Base-by-base conservation (phyloP, 2,888 invertebrate genomes). In the Scaptomyza tumidula region DNA sequence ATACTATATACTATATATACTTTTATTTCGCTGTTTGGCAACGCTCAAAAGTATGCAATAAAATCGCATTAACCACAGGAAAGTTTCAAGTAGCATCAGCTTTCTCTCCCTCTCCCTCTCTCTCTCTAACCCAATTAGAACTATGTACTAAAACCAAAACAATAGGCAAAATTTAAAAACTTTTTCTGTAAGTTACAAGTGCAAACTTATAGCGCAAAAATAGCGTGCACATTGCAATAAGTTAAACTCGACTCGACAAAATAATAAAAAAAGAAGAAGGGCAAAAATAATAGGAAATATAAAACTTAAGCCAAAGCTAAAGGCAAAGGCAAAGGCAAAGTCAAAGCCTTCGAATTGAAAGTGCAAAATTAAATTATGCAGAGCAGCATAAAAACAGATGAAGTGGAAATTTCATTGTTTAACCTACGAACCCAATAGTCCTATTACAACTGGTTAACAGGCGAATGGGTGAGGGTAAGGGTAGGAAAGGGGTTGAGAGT, bases 361-460 rank as follows among this genome's bases (percentile, higher is more conserved):
- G 80, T 88, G 79, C 74, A 84, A 80, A 84, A 84, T 88, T 70
- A 81, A 85, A 86, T 86, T 88, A 88, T 88, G 85, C 85, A 86
- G 78, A 81, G 82, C 80, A 83, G 88, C 86, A 88, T 86, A 86
- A 85, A 88, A 86, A 59, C 83, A 88, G 84, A 88, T 85, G 84
- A 85, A 88, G 86, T 88, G 88, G 86, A 85, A 85, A 85, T 88
- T 84, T 82, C 87, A 87, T 87, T 83, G 83, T 82, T 85, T 76
- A 87, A 85, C 80, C 84, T 81, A 80, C 75, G 80, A 70, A 57
- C 69, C 35, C 35, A 6, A 6, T 35, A 13, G 16, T 29, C 39
- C 48, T 16, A 31, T 29, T 11, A 48, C 31, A 29, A 7, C 14
- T n/a, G 35, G 0, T 33, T 27, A 7, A 10, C 6, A 16, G 24